A percentile compares a stretch with the other conserved stretches of the same genome.
Evolutionary conservation across 2,888 invertebrate genomes (phyloP).

Genomic region (Hybos culiciformis): DNA sequence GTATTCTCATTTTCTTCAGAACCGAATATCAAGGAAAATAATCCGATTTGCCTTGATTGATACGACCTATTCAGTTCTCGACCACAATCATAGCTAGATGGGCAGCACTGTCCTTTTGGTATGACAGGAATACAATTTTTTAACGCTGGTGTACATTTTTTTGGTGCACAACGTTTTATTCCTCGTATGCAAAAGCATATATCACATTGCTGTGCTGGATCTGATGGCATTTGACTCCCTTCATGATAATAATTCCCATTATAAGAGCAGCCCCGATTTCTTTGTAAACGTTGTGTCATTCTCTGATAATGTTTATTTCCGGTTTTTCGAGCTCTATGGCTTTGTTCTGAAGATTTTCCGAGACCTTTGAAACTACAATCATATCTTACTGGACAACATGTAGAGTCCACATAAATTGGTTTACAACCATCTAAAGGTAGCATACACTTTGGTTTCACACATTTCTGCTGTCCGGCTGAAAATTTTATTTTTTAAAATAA

Average conservation of each 20-base stretch:
- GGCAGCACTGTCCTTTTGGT: constrained; percentile 66
- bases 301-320: constrained; percentile 31
- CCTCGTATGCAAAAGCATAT: constrained; percentile 71
- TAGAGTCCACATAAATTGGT: constrained; percentile 34
- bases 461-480: constrained; percentile 48
- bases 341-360: constrained; percentile 26
- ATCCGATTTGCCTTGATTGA: constrained; percentile 29
- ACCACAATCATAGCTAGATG: constrained; percentile 70
- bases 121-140: constrained; percentile 64
- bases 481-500: neutral
- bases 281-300: constrained; percentile 28
- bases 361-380: constrained; percentile 42
- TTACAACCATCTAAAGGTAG: constrained; percentile 51
- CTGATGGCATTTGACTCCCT: constrained; percentile 51
- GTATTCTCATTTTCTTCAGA: constrained; percentile 20
- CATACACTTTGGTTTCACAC: constrained; percentile 68
- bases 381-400: constrained; percentile 71
- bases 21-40: constrained; percentile 30
- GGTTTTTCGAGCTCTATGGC: constrained; percentile 27
- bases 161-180: constrained; percentile 55
- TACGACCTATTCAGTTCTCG: constrained; percentile 29
- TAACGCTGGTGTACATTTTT: constrained; percentile 61
- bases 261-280: constrained; percentile 45
- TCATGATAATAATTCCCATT: constrained; percentile 48
- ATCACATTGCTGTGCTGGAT: constrained; percentile 43